Evolutionary conservation across 2,797 vertebrate species (phyloP).

Genomic region (Rallus crepitans): DNA sequence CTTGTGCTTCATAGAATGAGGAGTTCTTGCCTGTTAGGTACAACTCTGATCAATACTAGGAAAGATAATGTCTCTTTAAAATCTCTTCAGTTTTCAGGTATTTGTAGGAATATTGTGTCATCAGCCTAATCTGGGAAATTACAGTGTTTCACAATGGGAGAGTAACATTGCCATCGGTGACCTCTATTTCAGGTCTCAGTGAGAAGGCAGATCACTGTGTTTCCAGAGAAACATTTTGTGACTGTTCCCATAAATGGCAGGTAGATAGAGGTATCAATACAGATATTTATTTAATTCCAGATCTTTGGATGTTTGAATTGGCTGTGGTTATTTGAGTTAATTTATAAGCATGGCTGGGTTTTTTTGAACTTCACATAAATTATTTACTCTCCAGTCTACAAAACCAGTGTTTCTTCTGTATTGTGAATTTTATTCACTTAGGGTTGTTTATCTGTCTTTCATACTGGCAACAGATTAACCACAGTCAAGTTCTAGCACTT

Average conservation of each 20-base stretch:
- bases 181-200: neutral
- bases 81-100: neutral
- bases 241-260: neutral
- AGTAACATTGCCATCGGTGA: neutral
- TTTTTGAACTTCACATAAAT: conserved; percentile 52
- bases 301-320: neutral
- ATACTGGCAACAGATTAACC: conserved; percentile 12
- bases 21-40: neutral
- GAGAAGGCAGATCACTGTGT: neutral
- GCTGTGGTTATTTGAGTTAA: conserved; percentile 28
- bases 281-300: neutral
- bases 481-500: neutral
- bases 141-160: neutral
- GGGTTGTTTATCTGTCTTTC: neutral
- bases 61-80: neutral
- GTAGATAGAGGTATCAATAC: neutral
- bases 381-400: conserved; percentile 22
- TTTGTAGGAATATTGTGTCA: neutral
- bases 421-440: neutral
- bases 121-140: neutral
- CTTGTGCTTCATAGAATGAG: neutral
- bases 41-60: neutral
- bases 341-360: conserved; percentile 24
- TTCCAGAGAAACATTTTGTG: neutral
- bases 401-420: neutral